These are phyloP conservation scores for Oncorhynchus tshawytscha DNA, from an alignment of 2,113 vertebrate species.

Conservation along the genomic window DNA sequence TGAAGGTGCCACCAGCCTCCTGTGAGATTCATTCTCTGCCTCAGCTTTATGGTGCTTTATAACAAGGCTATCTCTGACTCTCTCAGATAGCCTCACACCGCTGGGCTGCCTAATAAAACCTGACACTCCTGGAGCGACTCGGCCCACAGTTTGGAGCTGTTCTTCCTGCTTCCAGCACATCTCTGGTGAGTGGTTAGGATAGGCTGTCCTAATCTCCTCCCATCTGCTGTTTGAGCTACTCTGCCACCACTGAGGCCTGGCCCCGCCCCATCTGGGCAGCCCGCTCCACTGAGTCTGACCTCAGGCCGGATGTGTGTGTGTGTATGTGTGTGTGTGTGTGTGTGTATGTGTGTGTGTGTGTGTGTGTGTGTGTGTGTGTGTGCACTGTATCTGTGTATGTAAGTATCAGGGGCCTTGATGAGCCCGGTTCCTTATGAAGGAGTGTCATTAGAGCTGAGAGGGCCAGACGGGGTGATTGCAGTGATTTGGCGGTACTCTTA, in stretches of 20 bases:
- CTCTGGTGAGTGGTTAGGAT: constrained; percentile 17
- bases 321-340: constrained; percentile 32
- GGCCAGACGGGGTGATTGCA: constrained; percentile 71
- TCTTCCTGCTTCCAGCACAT: neutral
- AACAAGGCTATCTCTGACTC: neutral
- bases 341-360: constrained; percentile 30
- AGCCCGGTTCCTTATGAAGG: constrained; percentile 73
- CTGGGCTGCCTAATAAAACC: constrained; percentile 15
- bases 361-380: neutral
- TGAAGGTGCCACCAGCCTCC: too few relatives aligned
- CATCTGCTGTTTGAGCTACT: constrained; percentile 71
- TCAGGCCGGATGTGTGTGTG: constrained; percentile 21
- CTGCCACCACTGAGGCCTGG: constrained; percentile 58
- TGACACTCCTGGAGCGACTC: constrained; percentile 13
- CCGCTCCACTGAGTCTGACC: constrained; percentile 51
- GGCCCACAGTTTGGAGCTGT: too few relatives aligned
- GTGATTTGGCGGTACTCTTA: constrained; percentile 68
- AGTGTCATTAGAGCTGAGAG: constrained; percentile 72
- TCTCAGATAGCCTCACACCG: constrained; percentile 18
- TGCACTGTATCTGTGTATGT: neutral
- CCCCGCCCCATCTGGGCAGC: constrained; percentile 60
- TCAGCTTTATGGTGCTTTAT: neutral
- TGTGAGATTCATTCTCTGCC: constrained; percentile 1
- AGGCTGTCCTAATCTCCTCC: constrained; percentile 65
- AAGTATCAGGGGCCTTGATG: constrained; percentile 59